Evolutionary conservation across 2,797 vertebrate genomes (phyloP), one percentile per base, ranked within the genome.

Genomic region (Sarcophilus harrisii): DNA sequence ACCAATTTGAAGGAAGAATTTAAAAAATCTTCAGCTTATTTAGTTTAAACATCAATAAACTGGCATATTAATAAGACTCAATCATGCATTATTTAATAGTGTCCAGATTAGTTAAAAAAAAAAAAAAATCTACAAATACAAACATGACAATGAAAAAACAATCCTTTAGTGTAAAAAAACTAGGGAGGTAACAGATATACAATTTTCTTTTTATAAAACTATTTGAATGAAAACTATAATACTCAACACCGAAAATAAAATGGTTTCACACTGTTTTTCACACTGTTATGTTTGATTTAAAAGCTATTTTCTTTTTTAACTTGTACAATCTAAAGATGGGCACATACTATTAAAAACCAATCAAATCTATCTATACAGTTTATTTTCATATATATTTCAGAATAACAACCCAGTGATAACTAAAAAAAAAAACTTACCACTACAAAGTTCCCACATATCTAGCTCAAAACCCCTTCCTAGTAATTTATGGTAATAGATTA

Each of bases 381-480:
- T 58, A 54, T 91, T 89, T 96, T 90, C 92, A 93, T 90, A 90
- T 90, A 93, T 94, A 59, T 32, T 62, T 95, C 91, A 92, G 21
- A 49, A 13, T n/a, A 94, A 87, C 9, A 94, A n/a, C 1, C 30
- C 38, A 28, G 28, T 73, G 12, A 73, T 8, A 92, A 55, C 54
- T 55, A 55, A 55, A 55, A 55, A 93, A 95, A 81, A 93, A 66
- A 92, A 58, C 28, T 58, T 29, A 94, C 62, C 60, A 94, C 4
- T 4, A 45, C 59, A 29, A 93, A 92, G 90, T 90, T 93, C 95
- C 60, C 92, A 93, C 16, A 38, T 93, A n/a, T 18, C 58, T 32
- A 92, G 30, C 29, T 89, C 8, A 73, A 92, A 81, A 55, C 21
- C 21, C 55, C 93, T 57, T 91, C 58, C 91, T 91, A 92, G 59